Evolutionary conservation across 2,888 invertebrate genomes (phyloP).

Genomic region (Plagodis dolabraria): DNA sequence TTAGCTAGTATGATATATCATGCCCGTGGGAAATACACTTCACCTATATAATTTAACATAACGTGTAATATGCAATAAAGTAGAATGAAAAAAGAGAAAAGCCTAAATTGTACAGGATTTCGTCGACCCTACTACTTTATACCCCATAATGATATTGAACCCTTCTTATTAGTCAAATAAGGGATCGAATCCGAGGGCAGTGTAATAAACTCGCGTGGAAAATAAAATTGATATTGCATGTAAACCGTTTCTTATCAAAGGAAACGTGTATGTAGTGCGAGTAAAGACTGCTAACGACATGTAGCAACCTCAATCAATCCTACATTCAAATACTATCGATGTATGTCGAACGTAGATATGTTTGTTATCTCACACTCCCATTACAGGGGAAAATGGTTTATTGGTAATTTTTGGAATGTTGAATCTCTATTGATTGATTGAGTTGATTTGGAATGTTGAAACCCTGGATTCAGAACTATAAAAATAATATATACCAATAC

Average conservation of each 20-base stretch:
- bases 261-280: neutral
- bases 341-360: too few relatives aligned
- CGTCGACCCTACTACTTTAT: slow-evolving; percentile 31
- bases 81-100: slow-evolving; percentile 31
- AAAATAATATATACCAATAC: too few relatives aligned
- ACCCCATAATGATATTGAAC: slow-evolving; percentile 37
- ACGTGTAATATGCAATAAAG: slow-evolving; percentile 33
- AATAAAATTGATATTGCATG: slow-evolving; percentile 27
- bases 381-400: too few relatives aligned
- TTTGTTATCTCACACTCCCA: too few relatives aligned
- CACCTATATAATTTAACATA: neutral
- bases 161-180: slow-evolving; percentile 41
- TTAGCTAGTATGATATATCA: neutral
- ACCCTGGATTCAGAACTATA: too few relatives aligned
- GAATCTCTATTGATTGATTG: too few relatives aligned
- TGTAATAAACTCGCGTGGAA: slow-evolving; percentile 28
- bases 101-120: slow-evolving; percentile 34
- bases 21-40: neutral
- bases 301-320: too few relatives aligned
- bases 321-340: too few relatives aligned
- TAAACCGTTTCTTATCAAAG: slow-evolving; percentile 5
- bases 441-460: too few relatives aligned
- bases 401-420: too few relatives aligned
- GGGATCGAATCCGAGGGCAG: slow-evolving; percentile 28
- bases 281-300: neutral